Percentiles rank a stretch among this genome's conserved stretches.
These are phyloP conservation scores for Thera obeliscata DNA, from an alignment of 2,888 invertebrate species.

Conservation along the genomic window DNA sequence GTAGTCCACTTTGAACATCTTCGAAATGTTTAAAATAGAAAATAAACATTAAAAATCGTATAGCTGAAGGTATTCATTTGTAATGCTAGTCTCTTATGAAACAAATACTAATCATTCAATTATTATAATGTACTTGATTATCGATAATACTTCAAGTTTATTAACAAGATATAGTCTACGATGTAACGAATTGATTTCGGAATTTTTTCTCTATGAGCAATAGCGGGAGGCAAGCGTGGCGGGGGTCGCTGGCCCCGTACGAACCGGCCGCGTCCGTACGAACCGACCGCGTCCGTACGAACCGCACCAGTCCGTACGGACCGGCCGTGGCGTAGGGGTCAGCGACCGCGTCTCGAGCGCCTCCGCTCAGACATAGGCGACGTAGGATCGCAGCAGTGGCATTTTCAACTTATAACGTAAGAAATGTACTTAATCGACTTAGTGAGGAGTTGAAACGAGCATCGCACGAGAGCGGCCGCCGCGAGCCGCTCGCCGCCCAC, in stretches of 20 bases:
- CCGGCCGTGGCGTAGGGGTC: constrained; percentile 42
- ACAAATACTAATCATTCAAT: constrained; percentile 85
- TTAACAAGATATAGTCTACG: constrained; percentile 83
- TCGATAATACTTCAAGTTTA: constrained; percentile 84
- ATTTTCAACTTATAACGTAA: constrained; percentile 81
- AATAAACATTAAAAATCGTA: constrained; percentile 82
- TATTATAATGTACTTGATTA: constrained; percentile 85
- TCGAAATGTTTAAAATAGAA: constrained; percentile 82
- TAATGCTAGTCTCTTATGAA: constrained; percentile 85
- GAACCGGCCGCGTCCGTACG: neutral
- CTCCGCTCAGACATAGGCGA: constrained; percentile 67
- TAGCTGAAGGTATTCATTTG: constrained; percentile 85
- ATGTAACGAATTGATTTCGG: constrained; percentile 82
- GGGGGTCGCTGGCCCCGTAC: constrained; percentile 8
- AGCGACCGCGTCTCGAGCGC: constrained; percentile 34
- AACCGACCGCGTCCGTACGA: constrained; percentile 15
- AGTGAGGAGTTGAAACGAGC: constrained; percentile 66
- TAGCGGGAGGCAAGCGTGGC: constrained; percentile 58
- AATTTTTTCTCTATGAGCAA: constrained; percentile 79
- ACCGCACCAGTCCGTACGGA: constrained; percentile 13
- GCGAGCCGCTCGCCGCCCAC: constrained; percentile 76
- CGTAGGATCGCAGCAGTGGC: constrained; percentile 81
- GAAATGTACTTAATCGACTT: constrained; percentile 79
- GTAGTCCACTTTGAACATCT: constrained; percentile 82
- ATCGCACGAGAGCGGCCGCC: constrained; percentile 63